Base-by-base conservation (phyloP, 1,140 invertebrate genomes). In the Drosophila funebris region DNA sequence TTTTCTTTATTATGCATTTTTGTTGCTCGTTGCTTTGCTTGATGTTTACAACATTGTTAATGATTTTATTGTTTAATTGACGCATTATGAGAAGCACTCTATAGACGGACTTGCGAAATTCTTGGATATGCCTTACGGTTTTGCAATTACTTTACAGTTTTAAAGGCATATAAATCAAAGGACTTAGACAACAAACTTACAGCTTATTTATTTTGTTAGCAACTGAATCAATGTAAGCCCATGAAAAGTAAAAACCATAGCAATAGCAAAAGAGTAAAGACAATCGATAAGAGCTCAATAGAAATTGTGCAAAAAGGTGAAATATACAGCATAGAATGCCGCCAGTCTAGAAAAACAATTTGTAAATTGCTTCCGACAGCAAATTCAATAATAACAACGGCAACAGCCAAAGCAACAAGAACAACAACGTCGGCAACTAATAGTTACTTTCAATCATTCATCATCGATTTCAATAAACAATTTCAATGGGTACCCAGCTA, bases 371-470 rank as follows among this genome's bases (percentile, higher is more conserved):
- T 85, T 85, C 81, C 81, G 81, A 87, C 81, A 85, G 82, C 58
- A 81, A 81, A 81, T 81, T 84, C 73, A 84, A 84, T 84, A 84
- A 84, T 80, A 73, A 73, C 56, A 76, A 52, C 69, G 50, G 36
- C 69, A 67, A 41, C 67, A 29, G 13, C 46, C 24, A 29, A 16
- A 37, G 31, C 67, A 70, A n/a, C 54, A 58, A 57, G 52, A 73
- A 60, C 54, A 73, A 54, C 37, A 33, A 60, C 41, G 61, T 33
- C 29, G 69, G 54, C 74, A 85, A 81, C 77, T 85, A 85, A 85
- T 85, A 85, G 82, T 87, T 82, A 85, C 82, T 85, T 85, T 85
- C 82, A 85, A 85, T 85, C 82, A 85, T 85, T 85, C 83, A 85
- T 85, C 82, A 87, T 85, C 82, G 78, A 85, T 85, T 85, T 85